Evolutionary conservation across 1,140 invertebrate genomes (phyloP).

Genomic region (Drosophila sp.): DNA sequence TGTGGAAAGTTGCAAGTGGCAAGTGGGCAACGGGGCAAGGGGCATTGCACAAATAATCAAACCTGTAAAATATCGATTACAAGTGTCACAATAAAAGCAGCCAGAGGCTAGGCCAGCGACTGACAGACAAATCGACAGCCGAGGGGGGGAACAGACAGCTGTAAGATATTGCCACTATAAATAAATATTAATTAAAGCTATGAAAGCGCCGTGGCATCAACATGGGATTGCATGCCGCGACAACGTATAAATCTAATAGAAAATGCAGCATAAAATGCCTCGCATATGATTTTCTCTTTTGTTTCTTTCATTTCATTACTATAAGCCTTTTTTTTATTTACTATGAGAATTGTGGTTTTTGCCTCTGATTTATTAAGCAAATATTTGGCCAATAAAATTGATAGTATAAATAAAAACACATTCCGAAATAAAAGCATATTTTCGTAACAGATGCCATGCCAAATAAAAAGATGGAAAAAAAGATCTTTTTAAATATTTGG

Average conservation of each 20-base stretch:
- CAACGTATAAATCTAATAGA: constrained; percentile 55
- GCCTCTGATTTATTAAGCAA: constrained; percentile 68
- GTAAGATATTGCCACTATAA: constrained; percentile 62
- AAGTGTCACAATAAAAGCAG: constrained; percentile 54
- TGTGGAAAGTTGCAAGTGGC: not conserved
- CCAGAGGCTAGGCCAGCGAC: not conserved
- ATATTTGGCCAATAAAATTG: constrained; percentile 77
- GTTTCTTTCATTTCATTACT: not conserved
- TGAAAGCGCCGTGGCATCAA: constrained; percentile 2
- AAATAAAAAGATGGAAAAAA: constrained; percentile 20
- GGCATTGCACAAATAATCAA: constrained; percentile 43
- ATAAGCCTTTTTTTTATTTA: constrained; percentile 2
- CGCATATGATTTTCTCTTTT: constrained; percentile 50
- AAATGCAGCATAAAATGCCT: constrained; percentile 52
- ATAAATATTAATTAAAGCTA: constrained; percentile 75
- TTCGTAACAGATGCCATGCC: constrained; percentile 24
- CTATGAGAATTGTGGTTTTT: constrained; percentile 26
- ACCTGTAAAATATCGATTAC: constrained; percentile 64
- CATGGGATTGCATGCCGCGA: constrained; percentile 10
- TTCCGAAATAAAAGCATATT: constrained; percentile 13
- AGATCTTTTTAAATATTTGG: constrained; percentile 27
- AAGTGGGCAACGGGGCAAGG: not conserved
- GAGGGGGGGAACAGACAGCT: not conserved
- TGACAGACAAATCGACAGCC: not conserved
- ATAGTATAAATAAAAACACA: constrained; percentile 54